Base-by-base conservation (phyloP, 2,113 vertebrate species). In the Nibea albiflora region DNA sequence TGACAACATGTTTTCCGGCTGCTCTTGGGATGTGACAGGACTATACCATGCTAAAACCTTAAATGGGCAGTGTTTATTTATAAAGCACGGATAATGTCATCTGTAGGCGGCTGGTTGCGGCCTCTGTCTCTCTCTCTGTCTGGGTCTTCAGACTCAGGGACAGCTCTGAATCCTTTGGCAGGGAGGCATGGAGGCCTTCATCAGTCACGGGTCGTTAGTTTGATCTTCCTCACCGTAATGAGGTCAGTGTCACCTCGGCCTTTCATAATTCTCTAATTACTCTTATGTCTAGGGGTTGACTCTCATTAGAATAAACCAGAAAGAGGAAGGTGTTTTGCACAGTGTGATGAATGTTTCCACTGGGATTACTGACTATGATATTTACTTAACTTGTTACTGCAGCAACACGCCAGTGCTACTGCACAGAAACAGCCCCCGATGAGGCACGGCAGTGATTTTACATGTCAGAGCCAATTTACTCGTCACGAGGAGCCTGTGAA, bases 161-260 rank as follows among this genome's bases (percentile, higher is more conserved):
- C 70, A 22, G 73, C 35, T 57, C 49, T 17, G 26, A 60, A 54
- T 81, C 50, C 56, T 74, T 61, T 5, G 44, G 68, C 14, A 3
- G 56, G 66, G 46, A 65, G 78, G 57, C 67, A 60, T 19, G 66
- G 84, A 66, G 76, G 76, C 91, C 90, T 61, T 81, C 91, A 93
- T 93, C 90, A 89, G 92, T 92, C 89, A 90, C 3, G 90, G 92
- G 87, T 92, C 80, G 12, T 93, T 94, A 92, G 86, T 84, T 83
- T 89, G 88, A 92, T 89, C 84, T 67, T 81, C 82, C 81, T 78
- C 86, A 22, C 81, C 57, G 72, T 92, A 92, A 92, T 92, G 91
- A 92, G 92, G 92, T 94, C 89, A 82, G 67, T 86, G 89, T 93
- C 90, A 93, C 90, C 88, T 88, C 83, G 4, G 77, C 90, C 90